Evolutionary conservation across 1,140 invertebrate species (phyloP).

Genomic region (Panagrolaimus sp.): DNA sequence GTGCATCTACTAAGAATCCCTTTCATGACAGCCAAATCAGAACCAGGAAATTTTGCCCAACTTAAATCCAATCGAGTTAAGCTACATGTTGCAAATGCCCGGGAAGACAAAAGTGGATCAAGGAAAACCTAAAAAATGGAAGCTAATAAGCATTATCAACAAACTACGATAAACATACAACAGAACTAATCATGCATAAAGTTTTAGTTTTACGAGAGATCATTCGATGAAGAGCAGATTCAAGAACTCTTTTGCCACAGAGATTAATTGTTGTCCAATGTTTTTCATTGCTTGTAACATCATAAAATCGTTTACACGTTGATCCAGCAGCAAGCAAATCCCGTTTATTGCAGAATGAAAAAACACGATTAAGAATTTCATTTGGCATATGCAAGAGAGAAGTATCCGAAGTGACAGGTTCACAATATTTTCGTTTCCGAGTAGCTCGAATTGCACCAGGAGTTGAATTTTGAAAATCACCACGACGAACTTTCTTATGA

Average conservation of each 20-base stretch:
- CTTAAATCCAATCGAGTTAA: slow-evolving; percentile 8
- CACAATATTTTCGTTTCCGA: too few species aligned
- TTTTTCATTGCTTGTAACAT: neutral
- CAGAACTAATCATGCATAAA: neutral
- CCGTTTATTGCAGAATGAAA: neutral
- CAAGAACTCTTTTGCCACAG: neutral
- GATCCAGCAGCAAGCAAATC: neutral
- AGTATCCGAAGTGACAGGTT: too few species aligned
- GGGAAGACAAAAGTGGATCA: neutral
- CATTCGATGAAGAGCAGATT: neutral
- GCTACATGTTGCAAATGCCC: neutral
- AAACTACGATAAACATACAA: neutral
- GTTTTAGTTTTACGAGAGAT: neutral
- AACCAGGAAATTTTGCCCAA: neutral
- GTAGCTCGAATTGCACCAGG: too few species aligned
- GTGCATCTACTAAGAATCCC: too few species aligned
- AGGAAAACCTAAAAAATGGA: too few species aligned
- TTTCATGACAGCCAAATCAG: too few species aligned
- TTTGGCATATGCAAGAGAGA: neutral
- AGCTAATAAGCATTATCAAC: too few species aligned
- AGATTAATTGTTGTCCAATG: neutral
- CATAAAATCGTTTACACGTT: neutral
- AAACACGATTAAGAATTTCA: neutral
- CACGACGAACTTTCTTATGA: too few species aligned
- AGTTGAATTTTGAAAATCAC: too few species aligned